Evolutionary conservation across 2,113 vertebrate genomes (phyloP), one percentile per base, ranked within the genome.

Genomic region (Upupa epops): DNA sequence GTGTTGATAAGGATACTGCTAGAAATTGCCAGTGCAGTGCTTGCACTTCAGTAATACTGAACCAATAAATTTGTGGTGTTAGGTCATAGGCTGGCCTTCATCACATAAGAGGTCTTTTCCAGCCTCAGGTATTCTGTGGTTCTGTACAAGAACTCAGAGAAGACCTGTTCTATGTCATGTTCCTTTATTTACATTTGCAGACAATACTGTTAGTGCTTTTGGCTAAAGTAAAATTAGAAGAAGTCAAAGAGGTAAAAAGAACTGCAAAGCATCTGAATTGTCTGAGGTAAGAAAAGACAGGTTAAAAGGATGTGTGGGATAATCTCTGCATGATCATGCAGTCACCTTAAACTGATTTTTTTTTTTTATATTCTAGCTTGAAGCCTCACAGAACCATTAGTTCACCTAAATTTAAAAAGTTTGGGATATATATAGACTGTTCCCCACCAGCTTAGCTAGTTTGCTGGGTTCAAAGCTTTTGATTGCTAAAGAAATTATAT

Each of bases 101-200:
- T 42, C 40, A 12, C 40, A n/a, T n/a, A n/a, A 42, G 40, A 12
- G 40, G 40, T 42, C 40, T 42, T 42, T 42, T 42, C 40, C 40
- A 42, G 40, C 40, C 40, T 42, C 15, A 42, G 15, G 11, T 12
- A 42, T 42, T 42, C 40, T 42, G 40, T 42, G 40, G 15, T 42
- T 42, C 40, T 42, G 40, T 42, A 42, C 40, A 42, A 42, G 40
- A 42, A 42, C 74, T 88, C 18, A 13, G 70, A 10, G 31, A 19
- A 28, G 70, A 73, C 31, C 77, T 87, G 89, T 32, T 94, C 32
- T 89, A 2, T 83, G 48, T 92, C 78, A 79, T 42, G 46, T 59
- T 18, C 51, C 10, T 13, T 75, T 86, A 55, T 64, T 92, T 93
- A 86, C 13, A 21, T 79, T 90, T 95, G 73, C 73, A 88, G 91